Evolutionary conservation across 23 tunicate species (phyloP).

Genomic region (Aplidium turbinatum): DNA sequence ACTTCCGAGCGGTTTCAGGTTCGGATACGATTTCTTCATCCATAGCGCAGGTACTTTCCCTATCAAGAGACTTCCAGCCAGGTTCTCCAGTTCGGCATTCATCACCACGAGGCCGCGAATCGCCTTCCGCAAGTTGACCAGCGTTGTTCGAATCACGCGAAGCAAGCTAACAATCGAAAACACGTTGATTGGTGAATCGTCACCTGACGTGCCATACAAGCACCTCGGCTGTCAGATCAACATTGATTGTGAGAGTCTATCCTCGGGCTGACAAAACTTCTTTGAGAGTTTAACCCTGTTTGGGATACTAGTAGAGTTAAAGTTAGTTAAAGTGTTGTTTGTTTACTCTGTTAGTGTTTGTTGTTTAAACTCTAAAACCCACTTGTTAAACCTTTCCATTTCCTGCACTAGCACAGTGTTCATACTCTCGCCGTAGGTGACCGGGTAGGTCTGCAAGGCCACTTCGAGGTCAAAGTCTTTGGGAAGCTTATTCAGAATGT

Average conservation of each 20-base stretch:
- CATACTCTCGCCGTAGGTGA: conserved; percentile 96
- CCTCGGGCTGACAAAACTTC: too few species aligned
- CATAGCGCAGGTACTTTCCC: conserved; percentile 98
- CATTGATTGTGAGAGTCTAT: too few species aligned
- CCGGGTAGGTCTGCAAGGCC: conserved; percentile 88
- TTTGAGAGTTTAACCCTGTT: too few species aligned
- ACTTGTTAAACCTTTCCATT: conserved; percentile 99
- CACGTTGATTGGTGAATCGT: too few species aligned
- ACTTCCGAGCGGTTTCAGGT: conserved; percentile 96
- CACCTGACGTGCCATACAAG: too few species aligned
- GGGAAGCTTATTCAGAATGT: conserved; percentile 92
- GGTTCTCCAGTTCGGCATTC: conserved; percentile 90
- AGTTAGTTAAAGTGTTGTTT: too few species aligned
- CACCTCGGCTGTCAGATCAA: too few species aligned
- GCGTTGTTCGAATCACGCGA: conserved; percentile 84
- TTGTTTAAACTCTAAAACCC: too few species aligned
- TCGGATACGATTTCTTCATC: conserved; percentile 98
- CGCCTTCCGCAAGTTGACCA: conserved; percentile 88
- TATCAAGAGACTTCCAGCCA: conserved; percentile 91
- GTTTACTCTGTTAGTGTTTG: too few species aligned
- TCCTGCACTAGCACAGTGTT: conserved; percentile 99
- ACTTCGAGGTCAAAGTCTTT: conserved; percentile 82
- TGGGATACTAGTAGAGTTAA: too few species aligned
- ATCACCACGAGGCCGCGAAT: conserved; percentile 96
- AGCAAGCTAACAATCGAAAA: conserved; percentile 89